These are phyloP conservation scores for Mola mola DNA, from an alignment of 2,113 vertebrate species.

Conservation along the genomic window DNA sequence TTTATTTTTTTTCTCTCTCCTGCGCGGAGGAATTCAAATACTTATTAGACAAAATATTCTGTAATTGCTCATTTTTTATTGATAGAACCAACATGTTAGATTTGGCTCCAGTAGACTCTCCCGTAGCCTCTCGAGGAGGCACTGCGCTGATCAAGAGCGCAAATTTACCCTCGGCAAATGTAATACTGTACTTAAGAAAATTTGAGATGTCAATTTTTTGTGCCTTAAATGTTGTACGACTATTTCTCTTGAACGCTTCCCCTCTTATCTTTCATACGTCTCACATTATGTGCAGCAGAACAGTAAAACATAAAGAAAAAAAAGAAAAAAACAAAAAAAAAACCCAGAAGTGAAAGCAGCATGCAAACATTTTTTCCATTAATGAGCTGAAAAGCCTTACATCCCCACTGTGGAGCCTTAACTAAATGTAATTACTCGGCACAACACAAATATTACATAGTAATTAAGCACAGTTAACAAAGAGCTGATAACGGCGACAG, in stretches of 20 bases:
- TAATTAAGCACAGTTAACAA: slow-evolving; percentile 69
- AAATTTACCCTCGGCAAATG: slow-evolving; percentile 72
- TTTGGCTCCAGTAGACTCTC: slow-evolving; percentile 71
- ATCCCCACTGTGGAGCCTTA: slow-evolving; percentile 54
- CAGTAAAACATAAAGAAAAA: not conserved
- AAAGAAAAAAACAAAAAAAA: not conserved
- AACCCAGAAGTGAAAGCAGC: slow-evolving; percentile 28
- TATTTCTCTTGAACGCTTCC: slow-evolving; percentile 73
- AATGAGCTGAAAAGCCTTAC: slow-evolving; percentile 64
- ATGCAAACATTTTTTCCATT: slow-evolving; percentile 57
- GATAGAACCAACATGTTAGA: slow-evolving; percentile 79
- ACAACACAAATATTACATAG: slow-evolving; percentile 73
- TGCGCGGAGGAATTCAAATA: slow-evolving; percentile 78
- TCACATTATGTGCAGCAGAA: slow-evolving; percentile 49
- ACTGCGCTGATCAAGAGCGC: slow-evolving; percentile 75
- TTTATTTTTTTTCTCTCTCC: slow-evolving; percentile 7
- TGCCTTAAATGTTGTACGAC: slow-evolving; percentile 72
- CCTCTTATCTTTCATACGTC: slow-evolving; percentile 69
- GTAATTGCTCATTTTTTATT: slow-evolving; percentile 85
- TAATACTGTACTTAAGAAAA: slow-evolving; percentile 79
- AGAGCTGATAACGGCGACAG: slow-evolving; percentile 54
- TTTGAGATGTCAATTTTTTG: slow-evolving; percentile 74
- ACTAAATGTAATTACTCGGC: slow-evolving; percentile 75
- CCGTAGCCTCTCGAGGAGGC: slow-evolving; percentile 72
- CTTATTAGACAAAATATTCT: slow-evolving; percentile 84